These are phyloP conservation scores for Eulemur macaco DNA, from an alignment of 2,113 vertebrate species.

Conservation along the genomic window DNA sequence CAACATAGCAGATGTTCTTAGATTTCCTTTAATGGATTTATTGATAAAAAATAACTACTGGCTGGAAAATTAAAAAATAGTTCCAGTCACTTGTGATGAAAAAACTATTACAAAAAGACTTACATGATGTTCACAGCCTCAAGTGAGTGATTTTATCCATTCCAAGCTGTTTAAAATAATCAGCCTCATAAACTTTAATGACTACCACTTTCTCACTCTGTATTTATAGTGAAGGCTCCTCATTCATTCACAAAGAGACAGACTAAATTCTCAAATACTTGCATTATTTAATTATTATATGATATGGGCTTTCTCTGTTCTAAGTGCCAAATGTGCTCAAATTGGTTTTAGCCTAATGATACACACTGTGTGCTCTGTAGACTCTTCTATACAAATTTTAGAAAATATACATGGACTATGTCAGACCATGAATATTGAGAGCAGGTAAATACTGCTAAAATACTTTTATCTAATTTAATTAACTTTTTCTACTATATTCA, in stretches of 20 bases:
- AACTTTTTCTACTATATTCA: slow-evolving; percentile 6
- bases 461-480: slow-evolving; percentile 18
- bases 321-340: slow-evolving; percentile 60
- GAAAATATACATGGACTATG: neutral
- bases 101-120: slow-evolving; percentile 73
- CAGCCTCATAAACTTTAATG: slow-evolving; percentile 81
- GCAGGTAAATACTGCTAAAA: slow-evolving; percentile 54
- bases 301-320: slow-evolving; percentile 50
- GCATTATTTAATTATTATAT: slow-evolving; percentile 70
- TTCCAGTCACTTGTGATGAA: slow-evolving; percentile 68
- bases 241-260: slow-evolving; percentile 76
- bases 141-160: slow-evolving; percentile 76
- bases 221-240: slow-evolving; percentile 66
- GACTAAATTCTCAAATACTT: slow-evolving; percentile 66
- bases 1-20: slow-evolving; percentile 56
- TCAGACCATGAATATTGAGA: neutral
- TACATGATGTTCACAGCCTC: slow-evolving; percentile 66
- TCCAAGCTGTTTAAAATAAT: slow-evolving; percentile 82
- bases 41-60: slow-evolving; percentile 65
- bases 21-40: slow-evolving; percentile 30
- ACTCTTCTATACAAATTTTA: slow-evolving; percentile 17
- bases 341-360: slow-evolving; percentile 51
- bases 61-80: slow-evolving; percentile 58
- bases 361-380: slow-evolving; percentile 38
- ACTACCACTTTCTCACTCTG: slow-evolving; percentile 73